Evolutionary conservation across 2,797 vertebrate genomes (phyloP).

Genomic region (Enoplosus armatus): DNA sequence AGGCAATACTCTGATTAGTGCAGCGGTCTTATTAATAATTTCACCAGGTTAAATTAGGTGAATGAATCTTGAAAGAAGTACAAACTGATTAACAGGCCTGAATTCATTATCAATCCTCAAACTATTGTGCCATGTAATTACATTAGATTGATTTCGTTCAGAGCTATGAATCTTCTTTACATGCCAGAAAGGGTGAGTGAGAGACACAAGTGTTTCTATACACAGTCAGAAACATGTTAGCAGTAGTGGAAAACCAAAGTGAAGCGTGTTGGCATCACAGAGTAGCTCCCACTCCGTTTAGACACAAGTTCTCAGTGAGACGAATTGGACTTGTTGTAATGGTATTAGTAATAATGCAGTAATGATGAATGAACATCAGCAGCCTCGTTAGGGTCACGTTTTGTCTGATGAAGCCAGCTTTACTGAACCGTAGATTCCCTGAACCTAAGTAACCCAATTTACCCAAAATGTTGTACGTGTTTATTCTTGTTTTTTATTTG

Average conservation of each 20-base stretch:
- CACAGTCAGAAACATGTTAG: neutral
- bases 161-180: neutral
- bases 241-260: slow-evolving; percentile 3
- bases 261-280: neutral
- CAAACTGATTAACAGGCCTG: slow-evolving; percentile 26
- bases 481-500: slow-evolving; percentile 2
- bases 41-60: slow-evolving; percentile 25
- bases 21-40: slow-evolving; percentile 14
- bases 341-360: neutral
- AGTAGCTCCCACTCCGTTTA: slow-evolving; percentile 18
- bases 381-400: neutral
- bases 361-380: slow-evolving; percentile 8
- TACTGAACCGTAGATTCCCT: neutral
- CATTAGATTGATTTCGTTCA: slow-evolving; percentile 16
- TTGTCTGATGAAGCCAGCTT: slow-evolving; percentile 5
- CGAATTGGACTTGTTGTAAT: neutral
- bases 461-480: neutral
- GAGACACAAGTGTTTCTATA: slow-evolving; percentile 1
- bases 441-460: neutral
- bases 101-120: slow-evolving; percentile 7
- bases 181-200: neutral
- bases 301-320: slow-evolving; percentile 2
- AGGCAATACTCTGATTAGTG: slow-evolving; percentile 10
- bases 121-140: slow-evolving; percentile 27
- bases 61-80: slow-evolving; percentile 29